Evolutionary conservation across 1,140 invertebrate genomes (phyloP).

Genomic region (Medauroidea extradentata): DNA sequence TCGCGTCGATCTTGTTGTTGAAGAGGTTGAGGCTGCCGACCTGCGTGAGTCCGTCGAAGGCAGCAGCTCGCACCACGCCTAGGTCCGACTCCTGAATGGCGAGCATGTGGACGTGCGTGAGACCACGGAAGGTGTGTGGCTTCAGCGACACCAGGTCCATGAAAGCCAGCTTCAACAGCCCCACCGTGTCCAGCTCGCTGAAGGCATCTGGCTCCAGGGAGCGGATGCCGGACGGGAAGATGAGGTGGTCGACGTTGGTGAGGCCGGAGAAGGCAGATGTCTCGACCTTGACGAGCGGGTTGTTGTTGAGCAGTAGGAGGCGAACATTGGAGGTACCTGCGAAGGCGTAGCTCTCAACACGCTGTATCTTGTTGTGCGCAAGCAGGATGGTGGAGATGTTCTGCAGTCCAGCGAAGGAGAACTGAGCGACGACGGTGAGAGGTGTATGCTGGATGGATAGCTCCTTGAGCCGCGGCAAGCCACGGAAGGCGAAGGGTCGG

Average conservation of each 20-base stretch:
- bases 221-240: conserved; percentile 70
- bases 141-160: conserved; percentile 70
- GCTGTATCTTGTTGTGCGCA: conserved; percentile 70
- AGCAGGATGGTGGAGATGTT: conserved; percentile 70
- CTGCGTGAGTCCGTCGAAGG: conserved; percentile 53
- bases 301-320: conserved; percentile 67
- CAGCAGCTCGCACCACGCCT: conserved; percentile 53
- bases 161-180: conserved; percentile 68
- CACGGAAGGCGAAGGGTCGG: conserved; percentile 76
- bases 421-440: conserved; percentile 65
- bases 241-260: conserved; percentile 68
- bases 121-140: conserved; percentile 67
- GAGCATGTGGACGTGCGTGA: conserved; percentile 65
- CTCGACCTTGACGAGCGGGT: conserved; percentile 67
- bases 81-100: conserved; percentile 70
- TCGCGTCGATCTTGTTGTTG: conserved; percentile 78
- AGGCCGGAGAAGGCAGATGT: conserved; percentile 74
- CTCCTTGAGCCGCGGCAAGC: conserved; percentile 65
- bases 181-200: conserved; percentile 71
- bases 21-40: conserved; percentile 67
- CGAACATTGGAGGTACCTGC: conserved; percentile 77
- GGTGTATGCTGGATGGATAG: conserved; percentile 79
- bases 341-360: conserved; percentile 74
- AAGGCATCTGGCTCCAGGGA: conserved; percentile 72
- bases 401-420: conserved; percentile 75